A percentile compares a stretch with the other conserved stretches of the same genome.
phyloP scores from a whole-genome alignment of 2,113 vertebrate species.

The Pandion haliaetus region DNA sequence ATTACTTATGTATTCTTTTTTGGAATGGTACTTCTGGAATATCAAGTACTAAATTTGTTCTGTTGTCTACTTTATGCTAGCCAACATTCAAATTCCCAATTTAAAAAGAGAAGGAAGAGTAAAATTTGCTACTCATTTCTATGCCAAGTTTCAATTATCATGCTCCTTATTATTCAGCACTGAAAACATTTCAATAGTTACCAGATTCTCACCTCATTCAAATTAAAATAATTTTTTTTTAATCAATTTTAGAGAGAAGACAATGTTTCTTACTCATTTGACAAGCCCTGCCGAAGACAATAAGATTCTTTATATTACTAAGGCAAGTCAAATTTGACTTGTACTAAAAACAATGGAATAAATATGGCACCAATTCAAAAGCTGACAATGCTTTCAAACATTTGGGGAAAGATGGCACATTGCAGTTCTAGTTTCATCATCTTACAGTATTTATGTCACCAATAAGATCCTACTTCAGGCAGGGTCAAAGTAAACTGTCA shows the following conservation, averaged over 20 bases:
- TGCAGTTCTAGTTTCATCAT: neutral
- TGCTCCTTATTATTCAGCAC: neutral
- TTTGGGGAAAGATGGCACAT: neutral
- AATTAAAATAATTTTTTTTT: conserved; percentile 18
- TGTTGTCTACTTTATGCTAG: neutral
- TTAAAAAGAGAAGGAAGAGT: neutral
- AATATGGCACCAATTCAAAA: conserved; percentile 55
- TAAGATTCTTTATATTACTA: conserved; percentile 17
- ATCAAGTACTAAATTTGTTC: neutral
- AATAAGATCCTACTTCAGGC: neutral
- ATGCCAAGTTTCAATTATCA: conserved; percentile 10
- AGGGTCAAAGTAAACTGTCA: conserved; percentile 29
- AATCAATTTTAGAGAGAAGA: conserved; percentile 33
- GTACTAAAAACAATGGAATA: conserved; percentile 51
- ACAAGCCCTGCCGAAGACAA: conserved; percentile 40
- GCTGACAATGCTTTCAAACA: conserved; percentile 63
- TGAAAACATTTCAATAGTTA: conserved; percentile 46
- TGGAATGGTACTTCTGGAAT: neutral
- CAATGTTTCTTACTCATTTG: conserved; percentile 48
- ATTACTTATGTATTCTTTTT: neutral
- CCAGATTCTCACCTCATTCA: conserved; percentile 20
- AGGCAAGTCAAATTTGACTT: conserved; percentile 45
- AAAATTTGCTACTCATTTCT: conserved; percentile 16
- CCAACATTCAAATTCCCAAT: neutral
- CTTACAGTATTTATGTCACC: conserved; percentile 34